Conservation (phyloP, 2,797 vertebrate genomes). For the Notoglanidium macrostoma region DNA sequence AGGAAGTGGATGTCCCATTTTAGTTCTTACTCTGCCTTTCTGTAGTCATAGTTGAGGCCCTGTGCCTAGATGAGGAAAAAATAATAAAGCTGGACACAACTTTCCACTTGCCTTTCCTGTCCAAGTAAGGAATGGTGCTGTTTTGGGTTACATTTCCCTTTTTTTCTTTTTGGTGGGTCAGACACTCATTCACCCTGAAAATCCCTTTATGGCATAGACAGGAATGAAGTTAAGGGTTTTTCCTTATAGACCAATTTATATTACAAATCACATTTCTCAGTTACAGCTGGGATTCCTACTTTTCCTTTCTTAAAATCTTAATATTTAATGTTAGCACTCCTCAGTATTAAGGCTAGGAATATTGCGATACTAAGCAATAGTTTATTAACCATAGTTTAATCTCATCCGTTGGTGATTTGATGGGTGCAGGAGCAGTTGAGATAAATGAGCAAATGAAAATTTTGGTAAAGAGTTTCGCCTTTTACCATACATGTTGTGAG, state of each 20-base stretch:
- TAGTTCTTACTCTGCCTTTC: background rate
- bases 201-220: conserved; percentile 42
- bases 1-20: background rate
- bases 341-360: background rate
- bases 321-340: background rate
- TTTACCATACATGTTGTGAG: background rate
- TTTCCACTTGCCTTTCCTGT: conserved; percentile 17
- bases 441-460: background rate
- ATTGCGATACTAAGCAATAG: background rate
- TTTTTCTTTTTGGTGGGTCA: conserved; percentile 25
- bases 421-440: background rate
- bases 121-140: conserved; percentile 28
- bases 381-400: background rate
- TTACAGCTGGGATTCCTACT: background rate
- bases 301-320: background rate
- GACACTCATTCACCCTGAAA: conserved; percentile 41
- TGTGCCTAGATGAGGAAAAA: background rate
- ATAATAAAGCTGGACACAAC: conserved; percentile 24
- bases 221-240: background rate
- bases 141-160: conserved; percentile 11
- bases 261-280: background rate
- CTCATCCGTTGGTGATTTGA: too few species aligned
- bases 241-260: background rate
- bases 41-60: background rate
- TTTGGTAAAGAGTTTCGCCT: background rate